Conservation (phyloP, 2,888 invertebrate species). For the Pteria penguin region DNA sequence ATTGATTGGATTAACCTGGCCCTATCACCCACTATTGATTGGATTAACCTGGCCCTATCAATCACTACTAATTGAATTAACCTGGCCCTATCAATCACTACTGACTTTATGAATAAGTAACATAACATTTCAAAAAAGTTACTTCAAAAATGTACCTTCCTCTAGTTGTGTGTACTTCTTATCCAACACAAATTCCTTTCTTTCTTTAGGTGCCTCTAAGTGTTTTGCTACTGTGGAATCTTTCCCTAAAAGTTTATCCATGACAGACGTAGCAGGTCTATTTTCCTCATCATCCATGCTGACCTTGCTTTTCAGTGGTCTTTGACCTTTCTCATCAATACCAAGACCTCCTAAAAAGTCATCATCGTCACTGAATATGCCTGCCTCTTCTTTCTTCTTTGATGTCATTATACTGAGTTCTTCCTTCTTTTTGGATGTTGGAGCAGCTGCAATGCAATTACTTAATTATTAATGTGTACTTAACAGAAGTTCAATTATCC, state of each 20-base stretch:
- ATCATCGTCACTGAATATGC: conserved; percentile 72
- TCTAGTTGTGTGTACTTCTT: conserved; percentile 65
- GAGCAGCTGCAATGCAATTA: too few relatives aligned
- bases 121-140: too few relatives aligned
- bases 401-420: too few relatives aligned
- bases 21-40: too few relatives aligned
- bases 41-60: too few relatives aligned
- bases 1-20: too few relatives aligned
- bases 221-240: conserved; percentile 58
- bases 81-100: too few relatives aligned
- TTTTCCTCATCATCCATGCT: conserved; percentile 51
- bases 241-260: conserved; percentile 73
- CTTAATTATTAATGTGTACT: too few relatives aligned
- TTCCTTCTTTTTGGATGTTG: too few relatives aligned
- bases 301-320: conserved; percentile 40
- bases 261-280: conserved; percentile 66
- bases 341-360: conserved; percentile 72
- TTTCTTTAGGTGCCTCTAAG: conserved; percentile 64
- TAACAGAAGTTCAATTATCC: too few relatives aligned
- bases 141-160: conserved; percentile 25
- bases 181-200: conserved; percentile 73
- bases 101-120: too few relatives aligned
- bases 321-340: conserved; percentile 50
- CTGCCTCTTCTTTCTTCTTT: conserved; percentile 64
- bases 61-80: too few relatives aligned